phyloP scores from a whole-genome alignment of 2,113 vertebrate genomes.

The Nibea albiflora region DNA sequence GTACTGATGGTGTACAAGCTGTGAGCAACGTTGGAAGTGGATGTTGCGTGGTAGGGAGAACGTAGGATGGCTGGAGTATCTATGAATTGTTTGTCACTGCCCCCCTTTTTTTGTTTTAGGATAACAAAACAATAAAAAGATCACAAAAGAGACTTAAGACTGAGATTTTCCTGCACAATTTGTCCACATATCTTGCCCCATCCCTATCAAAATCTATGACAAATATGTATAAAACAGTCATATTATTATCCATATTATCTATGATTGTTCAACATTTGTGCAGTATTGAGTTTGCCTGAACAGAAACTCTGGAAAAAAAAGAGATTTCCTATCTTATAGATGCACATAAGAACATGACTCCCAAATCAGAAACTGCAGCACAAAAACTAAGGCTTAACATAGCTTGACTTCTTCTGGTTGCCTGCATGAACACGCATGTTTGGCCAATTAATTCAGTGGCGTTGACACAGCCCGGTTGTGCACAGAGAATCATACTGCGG shows the following conservation, averaged over 20 bases:
- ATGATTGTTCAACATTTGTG: background rate
- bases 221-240: background rate
- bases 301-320: too few species aligned
- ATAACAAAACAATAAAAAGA: background rate
- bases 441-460: conserved; percentile 47
- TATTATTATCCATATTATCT: conserved; percentile 1
- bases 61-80: background rate
- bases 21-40: background rate
- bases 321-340: background rate
- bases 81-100: background rate
- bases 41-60: background rate
- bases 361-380: conserved; percentile 13
- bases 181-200: background rate
- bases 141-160: background rate
- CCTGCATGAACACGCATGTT: conserved; percentile 21
- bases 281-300: conserved; percentile 1
- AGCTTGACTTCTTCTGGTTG: background rate
- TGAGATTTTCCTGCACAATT: background rate
- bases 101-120: background rate
- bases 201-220: conserved; percentile 2
- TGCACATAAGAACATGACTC: background rate
- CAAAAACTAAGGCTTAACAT: conserved; percentile 11
- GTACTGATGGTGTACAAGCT: background rate
- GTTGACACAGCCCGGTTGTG: conserved; percentile 35
- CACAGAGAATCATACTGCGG: conserved; percentile 28